phyloP scores from a whole-genome alignment of 2,888 invertebrate species.

The Diadegma fenestrale region DNA sequence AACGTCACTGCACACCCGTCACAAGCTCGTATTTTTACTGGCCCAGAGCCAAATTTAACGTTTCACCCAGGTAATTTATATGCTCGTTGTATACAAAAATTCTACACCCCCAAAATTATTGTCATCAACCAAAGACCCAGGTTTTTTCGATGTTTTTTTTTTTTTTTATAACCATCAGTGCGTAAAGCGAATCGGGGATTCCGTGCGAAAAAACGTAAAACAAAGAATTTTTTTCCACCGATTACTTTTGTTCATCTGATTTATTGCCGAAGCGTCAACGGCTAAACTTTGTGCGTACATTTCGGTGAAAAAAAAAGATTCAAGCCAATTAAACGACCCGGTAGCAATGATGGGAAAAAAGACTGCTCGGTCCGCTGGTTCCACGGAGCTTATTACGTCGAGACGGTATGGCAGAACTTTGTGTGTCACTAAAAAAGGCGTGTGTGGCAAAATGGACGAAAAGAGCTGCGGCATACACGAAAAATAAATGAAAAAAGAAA shows the following conservation, averaged over 20 bases:
- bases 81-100: background rate
- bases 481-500: constrained; percentile 12
- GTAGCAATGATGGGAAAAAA: background rate
- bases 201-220: background rate
- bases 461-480: background rate
- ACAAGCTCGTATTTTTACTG: constrained; percentile 4
- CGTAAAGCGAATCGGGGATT: background rate
- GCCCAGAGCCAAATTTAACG: background rate
- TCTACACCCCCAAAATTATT: background rate
- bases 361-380: background rate
- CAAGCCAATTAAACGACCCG: background rate
- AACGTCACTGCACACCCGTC: constrained; percentile 21
- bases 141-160: constrained; percentile 3
- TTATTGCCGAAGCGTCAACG: background rate
- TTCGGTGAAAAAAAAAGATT: background rate
- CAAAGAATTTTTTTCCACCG: background rate
- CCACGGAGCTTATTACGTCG: constrained; percentile 33
- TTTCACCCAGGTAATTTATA: background rate
- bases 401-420: constrained; percentile 18
- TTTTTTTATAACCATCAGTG: background rate
- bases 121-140: background rate
- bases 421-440: constrained; percentile 10
- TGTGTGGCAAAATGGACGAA: background rate
- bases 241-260: background rate
- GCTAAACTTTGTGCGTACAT: background rate